Conservation (phyloP, 1,140 invertebrate species). For the Latrodectus geometricus region DNA sequence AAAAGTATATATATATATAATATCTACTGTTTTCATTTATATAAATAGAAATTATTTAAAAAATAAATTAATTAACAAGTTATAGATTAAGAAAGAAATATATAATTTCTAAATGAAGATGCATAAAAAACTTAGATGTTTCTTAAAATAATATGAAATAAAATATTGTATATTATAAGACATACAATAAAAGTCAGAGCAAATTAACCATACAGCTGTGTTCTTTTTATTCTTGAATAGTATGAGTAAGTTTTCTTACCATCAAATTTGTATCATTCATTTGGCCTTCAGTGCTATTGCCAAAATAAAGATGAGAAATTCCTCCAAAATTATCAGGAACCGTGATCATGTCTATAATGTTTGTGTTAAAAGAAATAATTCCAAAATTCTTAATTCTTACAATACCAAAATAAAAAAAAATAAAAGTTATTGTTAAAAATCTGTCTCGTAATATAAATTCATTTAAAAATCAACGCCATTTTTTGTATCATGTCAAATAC, state of each 20-base stretch:
- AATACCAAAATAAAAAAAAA: no score
- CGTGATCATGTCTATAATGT: slow-evolving; percentile 41
- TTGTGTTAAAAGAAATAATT: no score
- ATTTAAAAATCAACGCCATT: no score
- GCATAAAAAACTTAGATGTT: neutral
- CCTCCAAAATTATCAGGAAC: slow-evolving; percentile 45
- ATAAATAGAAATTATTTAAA: no score
- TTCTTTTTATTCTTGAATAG: no score
- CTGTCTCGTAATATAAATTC: no score
- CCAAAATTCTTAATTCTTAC: no score
- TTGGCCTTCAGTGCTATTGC: slow-evolving; percentile 28
- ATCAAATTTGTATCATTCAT: slow-evolving; percentile 17
- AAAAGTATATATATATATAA: no score
- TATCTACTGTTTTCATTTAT: no score
- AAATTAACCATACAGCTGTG: neutral
- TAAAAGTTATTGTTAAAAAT: no score
- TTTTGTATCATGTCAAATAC: no score
- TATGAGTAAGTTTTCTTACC: slow-evolving; percentile 29
- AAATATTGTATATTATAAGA: neutral
- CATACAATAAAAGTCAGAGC: neutral
- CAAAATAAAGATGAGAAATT: slow-evolving; percentile 43
- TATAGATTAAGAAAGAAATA: neutral
- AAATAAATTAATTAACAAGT: no score
- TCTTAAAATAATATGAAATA: neutral
- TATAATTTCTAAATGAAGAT: neutral